phyloP scores from a whole-genome alignment of 2,113 vertebrate species.

The Dasyprocta punctata region DNA sequence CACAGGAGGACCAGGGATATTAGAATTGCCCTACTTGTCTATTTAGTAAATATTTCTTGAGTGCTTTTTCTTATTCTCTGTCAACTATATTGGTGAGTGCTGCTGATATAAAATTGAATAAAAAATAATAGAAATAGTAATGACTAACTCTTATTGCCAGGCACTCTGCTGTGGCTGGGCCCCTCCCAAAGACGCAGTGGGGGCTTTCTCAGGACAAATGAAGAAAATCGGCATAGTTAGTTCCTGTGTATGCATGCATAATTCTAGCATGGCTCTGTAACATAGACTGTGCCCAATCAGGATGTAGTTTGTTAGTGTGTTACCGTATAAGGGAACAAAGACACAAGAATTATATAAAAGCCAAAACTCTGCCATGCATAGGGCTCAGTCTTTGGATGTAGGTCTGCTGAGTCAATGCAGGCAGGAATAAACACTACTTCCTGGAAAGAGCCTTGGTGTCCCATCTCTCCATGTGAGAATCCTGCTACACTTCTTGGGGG shows the following conservation, averaged over 20 bases:
- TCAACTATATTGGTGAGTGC: background rate
- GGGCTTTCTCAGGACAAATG: background rate
- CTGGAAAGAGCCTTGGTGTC: background rate
- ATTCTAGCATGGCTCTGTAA: background rate
- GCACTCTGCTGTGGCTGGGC: background rate
- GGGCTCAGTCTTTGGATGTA: background rate
- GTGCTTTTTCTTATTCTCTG: background rate
- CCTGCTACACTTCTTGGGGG: background rate
- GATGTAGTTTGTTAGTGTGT: background rate
- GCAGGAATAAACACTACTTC: background rate
- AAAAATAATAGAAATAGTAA: conserved; percentile 42
- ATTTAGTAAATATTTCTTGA: background rate
- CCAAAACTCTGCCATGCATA: too few species aligned
- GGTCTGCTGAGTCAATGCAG: background rate
- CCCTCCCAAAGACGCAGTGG: background rate
- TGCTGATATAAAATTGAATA: background rate
- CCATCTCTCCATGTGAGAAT: background rate
- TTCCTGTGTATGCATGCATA: background rate
- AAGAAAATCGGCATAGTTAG: background rate
- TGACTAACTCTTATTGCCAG: background rate
- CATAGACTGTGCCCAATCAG: background rate
- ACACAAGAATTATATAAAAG: background rate
- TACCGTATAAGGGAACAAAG: background rate
- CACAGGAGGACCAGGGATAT: background rate
- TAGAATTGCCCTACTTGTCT: background rate